Percentiles rank a stretch among this genome's conserved stretches.
phyloP scores from a whole-genome alignment of 2,113 vertebrate genomes.

The Puma concolor region DNA sequence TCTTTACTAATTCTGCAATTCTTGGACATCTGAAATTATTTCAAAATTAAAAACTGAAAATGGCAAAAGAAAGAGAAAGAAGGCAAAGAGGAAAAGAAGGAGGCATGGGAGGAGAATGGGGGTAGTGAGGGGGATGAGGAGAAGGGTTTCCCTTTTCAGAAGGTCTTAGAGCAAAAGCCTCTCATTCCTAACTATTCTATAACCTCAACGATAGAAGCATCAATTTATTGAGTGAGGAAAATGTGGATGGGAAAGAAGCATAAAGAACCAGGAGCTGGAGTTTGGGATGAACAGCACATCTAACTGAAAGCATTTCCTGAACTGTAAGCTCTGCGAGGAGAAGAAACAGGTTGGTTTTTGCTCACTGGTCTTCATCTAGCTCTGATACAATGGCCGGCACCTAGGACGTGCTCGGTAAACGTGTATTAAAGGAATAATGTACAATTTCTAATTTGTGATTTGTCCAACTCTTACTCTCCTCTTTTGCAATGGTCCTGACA shows the following conservation, averaged over 20 bases:
- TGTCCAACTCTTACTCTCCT: neutral
- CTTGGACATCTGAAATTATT: neutral
- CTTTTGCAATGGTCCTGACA: neutral
- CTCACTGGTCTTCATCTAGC: neutral
- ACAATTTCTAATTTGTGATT: neutral
- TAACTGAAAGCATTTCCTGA: neutral
- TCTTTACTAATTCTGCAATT: neutral
- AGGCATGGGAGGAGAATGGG: neutral
- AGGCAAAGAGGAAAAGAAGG: neutral
- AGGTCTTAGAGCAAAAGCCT: neutral
- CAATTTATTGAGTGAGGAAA: neutral
- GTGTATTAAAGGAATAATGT: neutral
- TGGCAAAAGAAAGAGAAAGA: neutral
- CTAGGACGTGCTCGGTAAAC: neutral
- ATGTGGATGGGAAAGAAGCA: neutral
- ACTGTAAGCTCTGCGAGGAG: neutral
- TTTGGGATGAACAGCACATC: neutral
- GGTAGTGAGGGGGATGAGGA: neutral
- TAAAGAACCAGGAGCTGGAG: neutral
- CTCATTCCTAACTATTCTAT: neutral
- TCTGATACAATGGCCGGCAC: neutral
- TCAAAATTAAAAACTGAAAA: neutral
- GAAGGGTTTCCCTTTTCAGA: neutral
- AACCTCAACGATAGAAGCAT: neutral
- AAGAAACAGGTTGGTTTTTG: neutral